Base-by-base conservation (phyloP, 2,888 invertebrate genomes). In the Drosophila subsilvestris region DNA sequence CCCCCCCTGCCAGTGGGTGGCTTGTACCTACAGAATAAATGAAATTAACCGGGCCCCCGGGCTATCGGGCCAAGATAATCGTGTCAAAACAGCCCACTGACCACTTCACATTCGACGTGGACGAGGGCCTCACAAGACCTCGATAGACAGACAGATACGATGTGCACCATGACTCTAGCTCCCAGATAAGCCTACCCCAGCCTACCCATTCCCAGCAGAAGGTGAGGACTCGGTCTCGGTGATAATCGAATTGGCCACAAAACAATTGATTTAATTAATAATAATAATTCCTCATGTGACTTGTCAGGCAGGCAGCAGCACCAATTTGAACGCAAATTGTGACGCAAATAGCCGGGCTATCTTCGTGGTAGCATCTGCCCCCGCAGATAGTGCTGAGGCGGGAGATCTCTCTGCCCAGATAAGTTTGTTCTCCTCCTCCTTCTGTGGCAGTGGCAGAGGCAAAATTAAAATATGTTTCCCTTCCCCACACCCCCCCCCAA, bases 191-290 rank as follows among this genome's bases (percentile, higher is more conserved):
- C 22, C 62, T 73, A n/a, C n/a, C n/a, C n/a, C n/a, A n/a, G n/a
- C n/a, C n/a, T n/a, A n/a, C n/a, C n/a, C 27, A 27, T 27, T 27
- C 27, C 32, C 42, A 29, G 20, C 29, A 27, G 25, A 10, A 51
- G 17, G 25, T 22, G 55, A 37, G 29, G 29, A 50, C 27, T 47
- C 32, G 20, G 20, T 20, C 20, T 20, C 20, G 51, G 53, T 45
- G 68, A 72, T 71, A 63, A 65, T 80, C 73, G 76, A 37, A 37
- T 37, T 37, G 37, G 37, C 37, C 56, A 4, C 37, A 9, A n/a
- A 37, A n/a, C 58, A 32, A 74, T 69, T 85, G 80, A 88, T 88
- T 86, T 88, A 86, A 86, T 86, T 88, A 86, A 86, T 88, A 86
- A 80, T 88, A 86, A 80, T 78, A 73, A 82, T 86, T 60, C 68